These are phyloP conservation scores for Aphaenogaster ashmeadi DNA, from an alignment of 1,140 invertebrate genomes.

Conservation along the genomic window DNA sequence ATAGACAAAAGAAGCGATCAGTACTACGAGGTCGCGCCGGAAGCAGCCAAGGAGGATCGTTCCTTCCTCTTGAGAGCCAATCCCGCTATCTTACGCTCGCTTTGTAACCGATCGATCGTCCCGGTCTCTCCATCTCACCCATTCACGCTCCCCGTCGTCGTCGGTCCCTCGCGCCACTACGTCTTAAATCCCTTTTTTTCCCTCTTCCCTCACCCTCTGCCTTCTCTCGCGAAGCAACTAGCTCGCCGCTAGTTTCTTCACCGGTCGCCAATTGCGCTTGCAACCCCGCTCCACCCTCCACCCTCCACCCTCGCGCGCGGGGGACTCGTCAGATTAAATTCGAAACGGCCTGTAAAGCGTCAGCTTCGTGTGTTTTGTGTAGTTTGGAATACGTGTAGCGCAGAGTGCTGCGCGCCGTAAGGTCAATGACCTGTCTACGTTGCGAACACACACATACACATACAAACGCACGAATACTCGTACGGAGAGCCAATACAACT, in stretches of 20 bases:
- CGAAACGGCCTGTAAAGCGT: slow-evolving; percentile 79
- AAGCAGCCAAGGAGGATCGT: slow-evolving; percentile 38
- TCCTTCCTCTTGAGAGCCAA: slow-evolving; percentile 63
- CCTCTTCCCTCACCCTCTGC: too few species aligned
- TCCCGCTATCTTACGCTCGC: slow-evolving; percentile 71
- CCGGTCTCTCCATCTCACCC: slow-evolving; percentile 39
- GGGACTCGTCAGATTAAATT: slow-evolving; percentile 77
- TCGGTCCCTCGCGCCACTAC: neutral
- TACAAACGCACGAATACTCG: slow-evolving; percentile 32
- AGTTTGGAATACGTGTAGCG: slow-evolving; percentile 83
- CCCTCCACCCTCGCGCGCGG: slow-evolving; percentile 19
- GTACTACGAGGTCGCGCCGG: slow-evolving; percentile 44
- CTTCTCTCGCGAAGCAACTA: slow-evolving; percentile 7
- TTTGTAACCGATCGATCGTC: slow-evolving; percentile 77
- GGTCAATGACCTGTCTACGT: slow-evolving; percentile 85
- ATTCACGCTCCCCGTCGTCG: slow-evolving; percentile 26
- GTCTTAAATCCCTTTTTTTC: slow-evolving; percentile 66
- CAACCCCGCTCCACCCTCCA: slow-evolving; percentile 7
- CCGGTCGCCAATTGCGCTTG: slow-evolving; percentile 65
- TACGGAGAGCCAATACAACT: slow-evolving; percentile 69
- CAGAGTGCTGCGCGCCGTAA: slow-evolving; percentile 79
- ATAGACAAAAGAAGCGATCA: slow-evolving; percentile 74
- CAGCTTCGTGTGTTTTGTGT: slow-evolving; percentile 82
- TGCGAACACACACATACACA: slow-evolving; percentile 66
- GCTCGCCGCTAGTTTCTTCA: slow-evolving; percentile 60